Percentiles rank a stretch among this genome's conserved stretches.
Evolutionary conservation across 2,888 invertebrate species (phyloP).

Genomic region (Geophilus truncorum): DNA sequence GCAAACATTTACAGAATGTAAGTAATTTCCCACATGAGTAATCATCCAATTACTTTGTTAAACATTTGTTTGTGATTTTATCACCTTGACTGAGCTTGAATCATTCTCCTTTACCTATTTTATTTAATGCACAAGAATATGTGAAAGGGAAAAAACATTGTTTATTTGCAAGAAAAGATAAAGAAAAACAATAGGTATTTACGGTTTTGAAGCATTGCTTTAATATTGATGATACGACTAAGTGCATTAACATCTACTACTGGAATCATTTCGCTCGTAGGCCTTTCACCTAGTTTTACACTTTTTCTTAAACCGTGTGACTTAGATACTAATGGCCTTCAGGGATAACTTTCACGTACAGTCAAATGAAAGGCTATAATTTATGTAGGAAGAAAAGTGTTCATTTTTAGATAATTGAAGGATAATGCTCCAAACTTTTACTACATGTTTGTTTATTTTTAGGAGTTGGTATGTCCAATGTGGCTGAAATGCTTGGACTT

Average conservation of each 20-base stretch:
- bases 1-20: neutral
- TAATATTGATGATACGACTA: neutral
- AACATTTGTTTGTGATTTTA: neutral
- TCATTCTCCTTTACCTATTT: neutral
- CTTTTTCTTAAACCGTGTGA: neutral
- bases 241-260: neutral
- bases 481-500: conserved; percentile 35
- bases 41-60: neutral
- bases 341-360: neutral
- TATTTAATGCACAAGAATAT: neutral
- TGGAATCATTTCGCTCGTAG: neutral
- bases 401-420: neutral
- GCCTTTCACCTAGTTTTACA: neutral
- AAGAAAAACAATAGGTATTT: neutral
- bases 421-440: no score
- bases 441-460: no score
- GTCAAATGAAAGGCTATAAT: neutral
- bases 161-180: neutral
- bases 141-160: neutral
- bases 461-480: conserved; percentile 33
- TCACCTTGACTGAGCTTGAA: neutral
- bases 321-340: neutral
- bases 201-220: neutral
- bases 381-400: neutral
- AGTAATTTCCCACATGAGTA: neutral